phyloP scores from a whole-genome alignment of 2,113 vertebrate species.

The Heterocephalus glaber region DNA sequence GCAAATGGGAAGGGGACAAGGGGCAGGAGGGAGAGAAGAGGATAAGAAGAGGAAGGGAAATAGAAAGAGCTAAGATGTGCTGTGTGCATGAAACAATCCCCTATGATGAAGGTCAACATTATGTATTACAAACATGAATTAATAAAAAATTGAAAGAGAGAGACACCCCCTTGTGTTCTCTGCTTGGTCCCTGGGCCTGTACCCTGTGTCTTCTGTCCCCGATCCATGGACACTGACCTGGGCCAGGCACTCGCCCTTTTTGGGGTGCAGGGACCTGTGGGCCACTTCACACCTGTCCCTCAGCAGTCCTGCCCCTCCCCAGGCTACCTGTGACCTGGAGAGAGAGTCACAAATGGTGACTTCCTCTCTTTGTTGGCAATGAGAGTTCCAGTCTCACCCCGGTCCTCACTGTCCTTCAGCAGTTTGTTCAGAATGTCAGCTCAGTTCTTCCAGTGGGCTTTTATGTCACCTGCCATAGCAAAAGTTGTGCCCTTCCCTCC shows the following conservation, averaged over 20 bases:
- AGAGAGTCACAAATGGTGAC: too few species aligned
- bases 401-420: neutral
- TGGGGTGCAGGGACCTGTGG: neutral
- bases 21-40: neutral
- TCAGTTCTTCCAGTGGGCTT: neutral
- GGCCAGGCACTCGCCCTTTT: neutral
- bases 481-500: neutral
- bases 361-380: too few species aligned
- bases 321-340: neutral
- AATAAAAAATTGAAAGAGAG: neutral
- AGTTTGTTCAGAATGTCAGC: neutral
- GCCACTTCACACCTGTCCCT: neutral
- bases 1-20: neutral
- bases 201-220: neutral
- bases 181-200: neutral
- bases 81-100: neutral
- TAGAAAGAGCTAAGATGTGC: neutral
- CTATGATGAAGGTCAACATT: neutral
- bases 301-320: neutral
- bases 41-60: neutral
- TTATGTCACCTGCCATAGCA: accelerated
- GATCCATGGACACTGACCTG: neutral
- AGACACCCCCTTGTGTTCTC: neutral
- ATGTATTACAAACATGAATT: neutral
- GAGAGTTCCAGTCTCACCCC: accelerated